A percentile compares a stretch with the other conserved stretches of the same genome.
These are phyloP conservation scores for Abrostola triplasia DNA, from an alignment of 2,888 invertebrate species.

Conservation along the genomic window DNA sequence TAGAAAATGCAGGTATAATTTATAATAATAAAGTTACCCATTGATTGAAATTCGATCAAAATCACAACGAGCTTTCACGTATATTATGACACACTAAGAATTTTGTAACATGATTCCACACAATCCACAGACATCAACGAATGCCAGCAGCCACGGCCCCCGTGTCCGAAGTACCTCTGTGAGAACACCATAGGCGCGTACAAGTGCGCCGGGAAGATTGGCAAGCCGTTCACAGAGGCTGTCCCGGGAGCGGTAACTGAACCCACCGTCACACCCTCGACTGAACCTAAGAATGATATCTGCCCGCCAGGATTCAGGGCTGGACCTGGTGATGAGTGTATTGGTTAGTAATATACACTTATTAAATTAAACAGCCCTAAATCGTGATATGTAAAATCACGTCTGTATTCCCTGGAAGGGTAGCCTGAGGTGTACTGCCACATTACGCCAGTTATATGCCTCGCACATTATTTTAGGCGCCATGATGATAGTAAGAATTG, in stretches of 20 bases:
- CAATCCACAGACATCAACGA: constrained; percentile 96
- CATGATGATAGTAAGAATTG: no score
- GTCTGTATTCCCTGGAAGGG: no score
- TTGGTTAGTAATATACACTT: constrained; percentile 73
- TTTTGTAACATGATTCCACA: constrained; percentile 40
- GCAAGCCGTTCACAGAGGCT: constrained; percentile 76
- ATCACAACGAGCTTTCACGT: no score
- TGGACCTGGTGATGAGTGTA: constrained; percentile 83
- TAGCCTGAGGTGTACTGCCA: no score
- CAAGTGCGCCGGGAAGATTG: constrained; percentile 82
- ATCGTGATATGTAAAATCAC: no score
- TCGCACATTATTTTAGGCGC: no score
- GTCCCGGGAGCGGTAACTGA: constrained; percentile 64
- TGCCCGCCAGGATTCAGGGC: constrained; percentile 88
- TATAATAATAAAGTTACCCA: no score
- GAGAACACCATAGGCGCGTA: constrained; percentile 86
- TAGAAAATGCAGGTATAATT: no score
- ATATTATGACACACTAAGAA: no score
- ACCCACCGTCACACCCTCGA: constrained; percentile 47
- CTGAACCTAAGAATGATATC: constrained; percentile 73
- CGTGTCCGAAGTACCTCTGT: constrained; percentile 84
- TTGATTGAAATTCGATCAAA: no score
- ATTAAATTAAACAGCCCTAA: neutral
- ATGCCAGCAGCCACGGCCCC: constrained; percentile 88
- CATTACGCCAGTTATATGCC: no score